Evolutionary conservation across 92 coral and sea anemone species (phyloP), one percentile per base, ranked within the genome.

Genomic region (Micromussa lordhowensis): DNA sequence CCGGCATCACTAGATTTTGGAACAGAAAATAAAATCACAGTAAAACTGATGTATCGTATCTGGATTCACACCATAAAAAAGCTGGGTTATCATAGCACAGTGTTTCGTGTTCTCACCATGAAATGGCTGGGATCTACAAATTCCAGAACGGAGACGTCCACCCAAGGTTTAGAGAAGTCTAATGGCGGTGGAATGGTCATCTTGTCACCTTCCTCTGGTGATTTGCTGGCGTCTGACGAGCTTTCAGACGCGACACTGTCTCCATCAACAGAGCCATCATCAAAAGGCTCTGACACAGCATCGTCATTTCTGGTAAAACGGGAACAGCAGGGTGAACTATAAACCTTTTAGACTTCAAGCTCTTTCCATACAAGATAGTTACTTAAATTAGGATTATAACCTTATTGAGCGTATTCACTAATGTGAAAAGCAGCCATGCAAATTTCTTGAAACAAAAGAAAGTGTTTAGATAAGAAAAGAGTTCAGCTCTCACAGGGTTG

Each of bases 121-220:
- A 98, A 98, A 70, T 90, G 91, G 28, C 93, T 90, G 7, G 98
- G 98, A 82, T 93, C 94, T 14, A 82, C 86, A 58, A 91, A 81
- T 29, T 93, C 98, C 3, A 96, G 92, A 15, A 98, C 80, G 15
- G 87, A 83, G 21, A 98, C 90, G 78, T 98, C 99, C 85, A 94
- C 91, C 97, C 98, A 98, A 28, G 94, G 89, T 26, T 91, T 78
- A n/a, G 94, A 82, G 30, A 96, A 85, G 53, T 64, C 88, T 5
- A 70, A 24, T 15, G 77, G 68, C 19, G 38, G 84, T 15, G 69
- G 38, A 22, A 48, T 63, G n/a, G 92, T 12, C 22, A 49, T 22
- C 58, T 83, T 66, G 30, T 70, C 89, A 10, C 68, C 85, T 28
- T 70, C 89, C 21, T 63, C 79, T 49, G 35, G 81, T 31, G 86